Evolutionary conservation across 1,140 invertebrate species (phyloP), one percentile per base, ranked within the genome.

Genomic region (Homalodisca vitripennis): DNA sequence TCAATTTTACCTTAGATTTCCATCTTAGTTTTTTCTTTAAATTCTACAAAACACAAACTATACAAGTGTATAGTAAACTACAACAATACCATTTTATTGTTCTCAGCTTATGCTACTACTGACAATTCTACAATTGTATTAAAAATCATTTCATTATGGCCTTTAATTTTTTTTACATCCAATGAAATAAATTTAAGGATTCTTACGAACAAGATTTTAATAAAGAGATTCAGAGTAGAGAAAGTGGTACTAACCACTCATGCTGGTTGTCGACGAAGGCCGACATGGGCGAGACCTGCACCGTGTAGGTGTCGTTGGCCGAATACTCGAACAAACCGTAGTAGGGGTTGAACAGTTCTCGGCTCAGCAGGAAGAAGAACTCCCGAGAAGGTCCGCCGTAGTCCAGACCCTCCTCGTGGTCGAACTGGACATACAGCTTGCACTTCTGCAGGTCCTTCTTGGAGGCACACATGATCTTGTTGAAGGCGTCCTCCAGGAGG

Each of bases 251-350:
- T 84, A 75, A 91, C 96, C 97, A 99, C 80, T 98, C 95, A 74
- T 97, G 93, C 77, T 95, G 92, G 79, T 98, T 97, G 76, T 99
- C 96, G n/a, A 98, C 95, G 78, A 98, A 98, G 0, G 94, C 92
- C 13, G 95, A 98, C 90, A 98, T 93, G 0, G 97, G 95, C 46
- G 95, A 98, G 69, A 99, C 92, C 84, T 98, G 96, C 20, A 98
- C 95, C 1, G 96, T 98, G 79, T 98, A 98, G 20, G 95, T 97
- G 77, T 98, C 95, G 80, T 97, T 97, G 22, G 96, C 95, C 0
- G 95, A 97, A 80, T 98, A 99, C 82, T 98, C 97, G 81, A 98
- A 99, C 20, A 99, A 85, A 2, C 96, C 97, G 77, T 98, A 98
- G 79, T 98, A 98, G 0, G 97, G 97, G 84, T 98, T 98, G 82